Evolutionary conservation across 2,113 vertebrate species (phyloP), one percentile per base, ranked within the genome.

Genomic region (Nesoenas mayeri): DNA sequence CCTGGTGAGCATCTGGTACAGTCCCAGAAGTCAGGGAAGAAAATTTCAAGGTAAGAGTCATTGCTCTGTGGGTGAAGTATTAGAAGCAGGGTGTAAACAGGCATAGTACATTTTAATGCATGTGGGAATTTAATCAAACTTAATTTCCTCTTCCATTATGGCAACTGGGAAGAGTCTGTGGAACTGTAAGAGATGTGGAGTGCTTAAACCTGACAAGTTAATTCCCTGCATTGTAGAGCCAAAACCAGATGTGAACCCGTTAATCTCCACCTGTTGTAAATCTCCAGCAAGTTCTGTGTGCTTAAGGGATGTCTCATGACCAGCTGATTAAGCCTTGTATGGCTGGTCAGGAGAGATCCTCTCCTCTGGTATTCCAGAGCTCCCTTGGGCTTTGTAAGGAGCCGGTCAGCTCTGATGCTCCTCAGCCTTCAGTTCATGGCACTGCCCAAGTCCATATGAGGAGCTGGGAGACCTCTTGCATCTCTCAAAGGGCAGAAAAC

Each of bases 391-490:
- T 89, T 48, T 57, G 25, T 24, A 29, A 62, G 62, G 57, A 79
- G 31, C 20, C 80, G 86, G 13, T 22, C 57, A 32, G 29, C 57
- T 79, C 36, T 6, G 19, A 15, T 28, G 19, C 16, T 75, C 28
- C 29, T 48, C 12, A 13, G 0, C 0, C 1, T 17, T 54, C 14
- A 32, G 15, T 40, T 74, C 57, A n/a, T 13, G 8, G 36, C 34
- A 29, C 28, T 82, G 57, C 31, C 16, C 0, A 2, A n/a, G 34
- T n/a, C 28, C 38, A 17, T 22, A 29, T 0, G 2, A 54, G 44
- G 26, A 58, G 15, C 57, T 66, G 44, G n/a, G 57, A 72, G 31
- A 32, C 47, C 36, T 67, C 32, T 44, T 34, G 62, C 5, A 9
- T 51, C 56, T 74, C 51, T n/a, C 31, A 21, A 12, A 60, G 9